phyloP scores from a whole-genome alignment of 2,113 vertebrate genomes.

The Psammodynastes pulverulentus region DNA sequence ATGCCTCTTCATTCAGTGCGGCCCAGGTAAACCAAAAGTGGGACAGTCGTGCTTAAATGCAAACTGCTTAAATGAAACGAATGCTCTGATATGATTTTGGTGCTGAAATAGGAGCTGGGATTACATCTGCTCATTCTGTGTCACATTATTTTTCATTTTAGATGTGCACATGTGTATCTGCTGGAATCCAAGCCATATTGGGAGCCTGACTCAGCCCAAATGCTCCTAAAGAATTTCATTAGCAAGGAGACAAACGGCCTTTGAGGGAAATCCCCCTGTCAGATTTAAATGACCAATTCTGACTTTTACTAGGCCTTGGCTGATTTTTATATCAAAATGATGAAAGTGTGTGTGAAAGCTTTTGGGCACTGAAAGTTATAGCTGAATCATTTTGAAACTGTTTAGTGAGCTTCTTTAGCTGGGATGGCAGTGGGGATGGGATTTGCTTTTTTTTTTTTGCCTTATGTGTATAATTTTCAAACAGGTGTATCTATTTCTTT shows the following conservation, averaged over 20 bases:
- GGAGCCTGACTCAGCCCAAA: not conserved
- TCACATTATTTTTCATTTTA: not conserved
- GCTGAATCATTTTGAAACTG: not conserved
- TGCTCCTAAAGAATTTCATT: not conserved
- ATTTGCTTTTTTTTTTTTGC: not conserved
- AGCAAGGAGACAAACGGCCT: not conserved
- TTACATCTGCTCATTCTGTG: not conserved
- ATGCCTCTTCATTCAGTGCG: not conserved
- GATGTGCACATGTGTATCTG: not conserved
- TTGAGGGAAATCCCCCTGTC: not conserved
- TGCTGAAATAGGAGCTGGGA: not conserved
- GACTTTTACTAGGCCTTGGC: not conserved
- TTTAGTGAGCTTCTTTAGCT: not conserved
- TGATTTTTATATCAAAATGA: not conserved
- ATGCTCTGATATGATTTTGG: not conserved
- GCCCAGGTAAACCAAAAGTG: not conserved
- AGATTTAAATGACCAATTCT: not conserved
- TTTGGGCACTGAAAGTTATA: not conserved
- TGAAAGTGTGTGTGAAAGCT: not conserved
- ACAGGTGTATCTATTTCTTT: conserved; percentile 42
- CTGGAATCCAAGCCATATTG: not conserved
- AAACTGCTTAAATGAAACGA: no score
- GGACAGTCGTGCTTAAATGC: not conserved
- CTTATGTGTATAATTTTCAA: not conserved
- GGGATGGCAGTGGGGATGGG: not conserved